Evolutionary conservation across 2,797 vertebrate species (phyloP), one percentile per base, ranked within the genome.

Genomic region (Pampus argenteus): DNA sequence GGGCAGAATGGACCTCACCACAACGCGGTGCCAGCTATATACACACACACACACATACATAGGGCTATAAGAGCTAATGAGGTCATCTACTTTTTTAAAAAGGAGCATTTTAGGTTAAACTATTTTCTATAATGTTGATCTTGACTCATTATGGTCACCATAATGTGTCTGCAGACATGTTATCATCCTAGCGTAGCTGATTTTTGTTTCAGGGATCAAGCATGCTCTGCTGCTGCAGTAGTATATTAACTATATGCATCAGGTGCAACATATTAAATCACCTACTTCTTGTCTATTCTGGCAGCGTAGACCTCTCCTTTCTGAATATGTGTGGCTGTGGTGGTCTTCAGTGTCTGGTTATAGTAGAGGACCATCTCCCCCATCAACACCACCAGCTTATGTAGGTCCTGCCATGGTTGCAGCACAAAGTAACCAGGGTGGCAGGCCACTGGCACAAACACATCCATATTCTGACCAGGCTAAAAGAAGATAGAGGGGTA

Each of bases 321-420:
- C 64, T 95, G 90, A 36, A 97, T 64, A 45, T 67, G 3, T 85
- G 55, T 5, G 66, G 81, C 44, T 76, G 91, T 50, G 88, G 44
- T 66, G 26, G 29, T 55, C 55, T 65, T 93, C 29, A 91, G 94
- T 2, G 83, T 88, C 62, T 92, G 92, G 51, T 96, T 98, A 78
- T 99, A 99, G 76, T 95, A 95, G 3, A 98, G 93, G 51, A 97
- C 93, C 98, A 99, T 99, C 89, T 99, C 96, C 47, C 97, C 97
- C 96, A 97, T 97, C 52, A 99, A 76, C 48, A 96, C 94, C 15
- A 95, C 95, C 80, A 99, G 91, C 48, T 97, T 97, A 82, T 96
- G 96, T n/a, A 97, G 91, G 66, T 97, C 95, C 78, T 97, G 94
- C 97, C 96, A 98, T 0, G 93, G 94, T 89, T 99, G 98, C 78